Conservation (phyloP, 2,797 vertebrate species). For the Petrocephalus sullivani region DNA sequence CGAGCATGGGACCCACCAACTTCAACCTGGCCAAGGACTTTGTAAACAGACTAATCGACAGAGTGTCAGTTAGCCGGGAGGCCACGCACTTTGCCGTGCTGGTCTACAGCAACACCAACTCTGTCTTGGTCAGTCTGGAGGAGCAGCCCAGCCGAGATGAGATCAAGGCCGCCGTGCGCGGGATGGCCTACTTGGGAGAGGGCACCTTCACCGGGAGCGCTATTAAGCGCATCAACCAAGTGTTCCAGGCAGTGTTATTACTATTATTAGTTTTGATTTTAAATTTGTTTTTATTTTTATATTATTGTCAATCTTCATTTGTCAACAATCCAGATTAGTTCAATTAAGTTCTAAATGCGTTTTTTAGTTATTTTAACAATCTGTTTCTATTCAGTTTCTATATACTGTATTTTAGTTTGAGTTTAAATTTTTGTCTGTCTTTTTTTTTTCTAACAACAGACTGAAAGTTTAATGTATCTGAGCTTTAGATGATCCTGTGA, state of each 20-base stretch:
- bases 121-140: constrained; percentile 62
- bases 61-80: constrained; percentile 47
- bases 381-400: too few species aligned
- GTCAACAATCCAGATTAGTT: too few species aligned
- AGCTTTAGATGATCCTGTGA: too few species aligned
- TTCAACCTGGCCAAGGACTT: constrained; percentile 76
- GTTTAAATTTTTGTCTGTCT: too few species aligned
- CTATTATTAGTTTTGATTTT: too few species aligned
- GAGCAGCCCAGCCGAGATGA: constrained; percentile 53
- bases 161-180: constrained; percentile 60
- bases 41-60: constrained; percentile 66
- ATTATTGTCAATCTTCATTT: too few species aligned
- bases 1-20: constrained; percentile 76
- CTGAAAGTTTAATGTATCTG: too few species aligned
- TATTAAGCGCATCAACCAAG: constrained; percentile 55
- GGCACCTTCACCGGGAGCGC: constrained; percentile 76
- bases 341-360: too few species aligned
- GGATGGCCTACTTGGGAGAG: constrained; percentile 75
- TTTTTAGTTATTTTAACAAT: too few species aligned
- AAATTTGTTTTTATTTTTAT: too few species aligned
- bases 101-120: constrained; percentile 71
- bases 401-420: too few species aligned
- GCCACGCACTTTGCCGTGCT: constrained; percentile 65
- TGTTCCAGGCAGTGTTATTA: constrained; percentile 49
- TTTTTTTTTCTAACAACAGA: too few species aligned